These are phyloP conservation scores for Sebastes kiyomatsui DNA, from an alignment of 2,797 vertebrate genomes.

Conservation along the genomic window DNA sequence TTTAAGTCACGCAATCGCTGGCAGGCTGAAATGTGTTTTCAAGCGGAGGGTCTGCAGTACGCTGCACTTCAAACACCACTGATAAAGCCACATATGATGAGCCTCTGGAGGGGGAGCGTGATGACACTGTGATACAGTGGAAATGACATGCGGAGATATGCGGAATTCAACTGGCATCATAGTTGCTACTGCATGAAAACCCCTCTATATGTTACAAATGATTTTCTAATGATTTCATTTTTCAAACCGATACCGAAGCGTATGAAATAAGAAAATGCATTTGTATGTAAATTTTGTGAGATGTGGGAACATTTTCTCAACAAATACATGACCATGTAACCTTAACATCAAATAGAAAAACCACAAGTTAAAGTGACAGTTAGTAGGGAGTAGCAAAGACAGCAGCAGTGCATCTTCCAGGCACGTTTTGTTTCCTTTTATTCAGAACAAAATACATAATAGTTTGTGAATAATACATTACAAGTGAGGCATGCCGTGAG, in stretches of 20 bases:
- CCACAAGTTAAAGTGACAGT: neutral
- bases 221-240: neutral
- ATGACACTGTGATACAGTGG: constrained; percentile 33
- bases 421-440: neutral
- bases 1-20: constrained; percentile 30
- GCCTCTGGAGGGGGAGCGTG: constrained; percentile 14
- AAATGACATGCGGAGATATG: constrained; percentile 16
- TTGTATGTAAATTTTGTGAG: neutral
- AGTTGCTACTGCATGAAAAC: neutral
- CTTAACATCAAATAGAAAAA: neutral
- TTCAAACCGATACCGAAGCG: neutral
- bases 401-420: neutral
- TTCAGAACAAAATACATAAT: neutral
- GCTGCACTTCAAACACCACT: constrained; percentile 39
- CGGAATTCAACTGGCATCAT: neutral
- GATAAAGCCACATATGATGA: constrained; percentile 40
- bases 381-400: neutral
- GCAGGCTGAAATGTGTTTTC: constrained; percentile 41
- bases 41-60: constrained; percentile 27
- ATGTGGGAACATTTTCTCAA: neutral
- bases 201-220: neutral
- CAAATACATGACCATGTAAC: neutral
- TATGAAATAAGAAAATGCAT: neutral
- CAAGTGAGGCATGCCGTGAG: neutral
- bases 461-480: neutral